Evolutionary conservation across 2,888 invertebrate genomes (phyloP).

Genomic region (Monoplex corrugatus): DNA sequence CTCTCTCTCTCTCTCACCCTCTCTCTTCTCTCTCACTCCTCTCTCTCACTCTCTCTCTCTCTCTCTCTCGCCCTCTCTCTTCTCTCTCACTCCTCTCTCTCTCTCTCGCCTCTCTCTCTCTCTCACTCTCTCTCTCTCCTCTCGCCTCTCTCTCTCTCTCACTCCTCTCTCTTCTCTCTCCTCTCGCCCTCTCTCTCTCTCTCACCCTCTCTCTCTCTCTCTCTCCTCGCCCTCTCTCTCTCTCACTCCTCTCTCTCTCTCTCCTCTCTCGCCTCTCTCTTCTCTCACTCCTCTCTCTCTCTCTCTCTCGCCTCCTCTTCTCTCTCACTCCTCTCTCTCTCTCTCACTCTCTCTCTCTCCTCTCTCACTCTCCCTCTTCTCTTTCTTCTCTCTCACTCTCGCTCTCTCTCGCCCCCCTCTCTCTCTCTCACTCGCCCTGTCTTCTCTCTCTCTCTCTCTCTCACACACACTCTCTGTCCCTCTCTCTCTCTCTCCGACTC

Average conservation of each 20-base stretch:
- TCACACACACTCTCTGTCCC: background rate
- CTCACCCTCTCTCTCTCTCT: background rate
- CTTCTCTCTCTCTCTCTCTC: background rate
- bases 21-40: background rate
- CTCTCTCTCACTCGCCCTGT: background rate
- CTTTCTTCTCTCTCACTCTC: background rate
- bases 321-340: constrained; percentile 18
- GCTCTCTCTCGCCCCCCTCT: background rate
- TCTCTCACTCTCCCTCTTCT: background rate
- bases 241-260: constrained; percentile 20
- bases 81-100: background rate
- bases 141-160: too few relatives aligned
- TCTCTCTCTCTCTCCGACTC: constrained; percentile 2
- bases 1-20: background rate
- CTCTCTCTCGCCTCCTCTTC: too few relatives aligned
- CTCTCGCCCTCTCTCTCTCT: too few relatives aligned
- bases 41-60: background rate
- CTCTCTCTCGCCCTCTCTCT: background rate
- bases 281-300: too few relatives aligned
- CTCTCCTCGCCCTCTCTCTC: background rate
- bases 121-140: too few relatives aligned
- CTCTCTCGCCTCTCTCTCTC: too few relatives aligned
- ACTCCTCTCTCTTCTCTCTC: too few relatives aligned
- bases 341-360: background rate
- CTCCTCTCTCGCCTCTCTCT: background rate